Evolutionary conservation across 2,113 vertebrate species (phyloP).

Genomic region (Aegithalos caudatus): DNA sequence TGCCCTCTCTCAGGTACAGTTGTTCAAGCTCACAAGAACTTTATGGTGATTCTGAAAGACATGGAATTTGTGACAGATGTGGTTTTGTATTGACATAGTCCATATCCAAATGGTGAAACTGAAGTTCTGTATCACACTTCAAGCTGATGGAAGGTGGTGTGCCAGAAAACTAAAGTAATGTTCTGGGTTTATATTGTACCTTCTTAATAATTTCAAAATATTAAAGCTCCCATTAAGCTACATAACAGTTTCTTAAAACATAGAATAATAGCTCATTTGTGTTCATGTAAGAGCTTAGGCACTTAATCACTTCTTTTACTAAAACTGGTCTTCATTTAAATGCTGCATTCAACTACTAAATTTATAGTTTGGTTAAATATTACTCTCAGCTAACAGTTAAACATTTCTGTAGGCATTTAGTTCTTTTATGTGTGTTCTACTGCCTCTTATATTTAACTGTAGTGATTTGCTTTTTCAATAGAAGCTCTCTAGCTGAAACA

Average conservation of each 20-base stretch:
- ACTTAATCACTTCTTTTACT: background rate
- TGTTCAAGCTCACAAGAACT: background rate
- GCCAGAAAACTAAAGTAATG: background rate
- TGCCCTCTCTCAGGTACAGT: background rate
- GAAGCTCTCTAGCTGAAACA: background rate
- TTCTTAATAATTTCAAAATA: background rate
- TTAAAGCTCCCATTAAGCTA: background rate
- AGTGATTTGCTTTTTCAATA: background rate
- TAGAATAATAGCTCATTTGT: background rate
- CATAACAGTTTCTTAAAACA: background rate
- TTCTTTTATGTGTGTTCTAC: background rate
- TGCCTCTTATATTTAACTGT: background rate
- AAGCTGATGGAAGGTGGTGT: background rate
- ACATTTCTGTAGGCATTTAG: background rate
- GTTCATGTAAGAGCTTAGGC: background rate
- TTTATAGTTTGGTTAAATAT: background rate
- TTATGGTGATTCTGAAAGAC: background rate
- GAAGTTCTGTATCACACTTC: background rate
- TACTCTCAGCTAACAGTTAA: background rate
- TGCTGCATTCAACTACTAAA: background rate
- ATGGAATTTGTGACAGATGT: background rate
- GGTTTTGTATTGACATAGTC: background rate
- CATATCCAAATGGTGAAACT: background rate
- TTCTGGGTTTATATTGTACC: background rate
- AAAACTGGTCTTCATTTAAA: background rate